phyloP scores from a whole-genome alignment of 2,797 vertebrate genomes.

The Anolis apletophallus region DNA sequence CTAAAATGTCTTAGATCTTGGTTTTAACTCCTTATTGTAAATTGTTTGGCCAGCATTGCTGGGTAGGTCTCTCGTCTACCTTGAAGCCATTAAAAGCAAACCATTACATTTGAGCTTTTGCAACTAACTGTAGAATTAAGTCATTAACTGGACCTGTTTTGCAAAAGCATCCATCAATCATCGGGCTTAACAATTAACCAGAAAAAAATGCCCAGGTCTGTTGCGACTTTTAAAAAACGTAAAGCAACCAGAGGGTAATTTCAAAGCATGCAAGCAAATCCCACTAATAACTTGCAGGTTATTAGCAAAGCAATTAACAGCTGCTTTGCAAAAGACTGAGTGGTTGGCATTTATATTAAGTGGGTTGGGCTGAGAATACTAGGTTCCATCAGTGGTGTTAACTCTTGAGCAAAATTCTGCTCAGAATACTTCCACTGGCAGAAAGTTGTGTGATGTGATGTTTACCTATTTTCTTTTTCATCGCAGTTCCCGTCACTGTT shows the following conservation, averaged over 20 bases:
- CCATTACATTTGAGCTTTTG: slow-evolving; percentile 44
- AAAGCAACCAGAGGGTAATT: neutral
- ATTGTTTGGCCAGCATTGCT: slow-evolving; percentile 47
- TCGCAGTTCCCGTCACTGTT: neutral
- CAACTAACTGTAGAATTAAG: neutral
- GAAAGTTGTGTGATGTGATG: neutral
- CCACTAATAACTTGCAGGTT: slow-evolving; percentile 47
- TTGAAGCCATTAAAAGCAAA: neutral
- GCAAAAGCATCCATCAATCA: neutral
- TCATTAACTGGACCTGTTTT: slow-evolving; percentile 41
- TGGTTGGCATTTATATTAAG: neutral
- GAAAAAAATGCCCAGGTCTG: neutral
- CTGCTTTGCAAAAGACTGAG: neutral
- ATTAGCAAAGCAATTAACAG: neutral
- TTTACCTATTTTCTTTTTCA: neutral
- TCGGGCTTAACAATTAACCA: neutral
- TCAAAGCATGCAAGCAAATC: neutral
- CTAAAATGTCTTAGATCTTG: slow-evolving; percentile 18
- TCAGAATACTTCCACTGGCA: neutral
- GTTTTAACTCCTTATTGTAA: slow-evolving; percentile 48
- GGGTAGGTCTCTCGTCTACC: slow-evolving; percentile 24
- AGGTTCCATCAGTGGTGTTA: neutral
- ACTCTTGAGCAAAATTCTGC: neutral
- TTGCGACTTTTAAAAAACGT: neutral
- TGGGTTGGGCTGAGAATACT: neutral